phyloP scores from a whole-genome alignment of 2,888 invertebrate species.

The Tiphia femorata region DNA sequence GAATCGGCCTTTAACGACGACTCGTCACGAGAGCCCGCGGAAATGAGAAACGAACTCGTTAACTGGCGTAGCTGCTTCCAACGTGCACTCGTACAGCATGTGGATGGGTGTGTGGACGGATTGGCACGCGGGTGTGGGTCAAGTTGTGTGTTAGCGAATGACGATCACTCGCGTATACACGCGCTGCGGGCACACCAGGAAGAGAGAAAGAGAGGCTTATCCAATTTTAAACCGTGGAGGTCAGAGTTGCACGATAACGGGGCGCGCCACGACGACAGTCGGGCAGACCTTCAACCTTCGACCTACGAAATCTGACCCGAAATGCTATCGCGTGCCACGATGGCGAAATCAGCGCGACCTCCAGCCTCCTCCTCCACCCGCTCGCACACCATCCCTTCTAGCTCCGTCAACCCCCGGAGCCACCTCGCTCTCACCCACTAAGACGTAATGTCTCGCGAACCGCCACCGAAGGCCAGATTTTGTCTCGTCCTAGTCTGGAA shows the following conservation, averaged over 20 bases:
- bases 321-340: slow-evolving; percentile 50
- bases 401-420: too few relatives aligned
- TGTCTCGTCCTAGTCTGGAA: slow-evolving; percentile 20
- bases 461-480: slow-evolving; percentile 43
- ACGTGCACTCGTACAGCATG: too few relatives aligned
- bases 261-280: slow-evolving; percentile 4
- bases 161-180: too few relatives aligned
- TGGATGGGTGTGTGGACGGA: too few relatives aligned
- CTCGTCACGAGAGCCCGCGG: slow-evolving; percentile 40
- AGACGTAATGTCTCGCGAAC: too few relatives aligned
- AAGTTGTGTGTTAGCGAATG: too few relatives aligned
- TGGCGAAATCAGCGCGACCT: slow-evolving; percentile 32
- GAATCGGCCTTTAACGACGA: slow-evolving; percentile 44
- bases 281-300: slow-evolving; percentile 49
- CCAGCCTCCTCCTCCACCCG: slow-evolving; percentile 17
- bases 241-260: slow-evolving; percentile 15
- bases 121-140: too few relatives aligned
- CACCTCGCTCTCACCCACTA: too few relatives aligned
- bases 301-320: slow-evolving; percentile 40
- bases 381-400: too few relatives aligned
- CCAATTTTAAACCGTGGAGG: slow-evolving; percentile 20
- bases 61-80: slow-evolving; percentile 3
- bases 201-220: slow-evolving; percentile 1
- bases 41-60: slow-evolving; percentile 28
- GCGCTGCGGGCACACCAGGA: too few relatives aligned